Evolutionary conservation across 2,888 invertebrate species (phyloP).

Genomic region (Seira sanloemensis): DNA sequence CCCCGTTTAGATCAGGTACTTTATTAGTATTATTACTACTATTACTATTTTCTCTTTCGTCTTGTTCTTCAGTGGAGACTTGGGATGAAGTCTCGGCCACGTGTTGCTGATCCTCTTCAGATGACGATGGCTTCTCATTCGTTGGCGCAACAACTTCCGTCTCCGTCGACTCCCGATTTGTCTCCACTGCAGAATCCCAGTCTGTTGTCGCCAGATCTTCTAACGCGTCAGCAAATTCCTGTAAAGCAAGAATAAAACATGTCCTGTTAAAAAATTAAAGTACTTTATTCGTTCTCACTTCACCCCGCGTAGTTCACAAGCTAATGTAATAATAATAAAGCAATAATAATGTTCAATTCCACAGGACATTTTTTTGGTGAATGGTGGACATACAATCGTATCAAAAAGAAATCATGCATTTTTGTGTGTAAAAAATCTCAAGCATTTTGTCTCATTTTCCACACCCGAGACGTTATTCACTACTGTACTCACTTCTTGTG

Average conservation of each 20-base stretch:
- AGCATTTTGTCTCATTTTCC: not conserved
- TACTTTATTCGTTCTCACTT: not conserved
- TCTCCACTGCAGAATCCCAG: conserved; percentile 59
- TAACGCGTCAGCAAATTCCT: conserved; percentile 72
- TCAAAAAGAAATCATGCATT: too few relatives aligned
- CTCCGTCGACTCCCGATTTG: conserved; percentile 67
- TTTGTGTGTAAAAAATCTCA: not conserved
- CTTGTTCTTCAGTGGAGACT: not conserved
- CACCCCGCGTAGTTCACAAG: not conserved
- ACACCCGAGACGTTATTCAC: not conserved
- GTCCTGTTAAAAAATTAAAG: not conserved
- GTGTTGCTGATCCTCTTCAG: conserved; percentile 7
- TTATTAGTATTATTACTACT: conserved; percentile 6
- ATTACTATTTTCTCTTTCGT: not conserved
- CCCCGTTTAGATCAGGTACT: conserved; percentile 57
- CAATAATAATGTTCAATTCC: not conserved
- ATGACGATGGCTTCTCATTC: conserved; percentile 22
- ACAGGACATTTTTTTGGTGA: not conserved
- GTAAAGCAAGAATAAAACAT: not conserved
- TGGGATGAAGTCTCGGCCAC: conserved; percentile 19
- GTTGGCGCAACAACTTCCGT: conserved; percentile 64
- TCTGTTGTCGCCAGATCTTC: conserved; percentile 64
- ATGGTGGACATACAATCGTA: not conserved
- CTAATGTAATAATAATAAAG: not conserved
- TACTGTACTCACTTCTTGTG: conserved; percentile 71